A percentile compares a stretch with the other conserved stretches of the same genome.
phyloP scores from a whole-genome alignment of 2,113 vertebrate genomes.

The Lipophrys pholis region DNA sequence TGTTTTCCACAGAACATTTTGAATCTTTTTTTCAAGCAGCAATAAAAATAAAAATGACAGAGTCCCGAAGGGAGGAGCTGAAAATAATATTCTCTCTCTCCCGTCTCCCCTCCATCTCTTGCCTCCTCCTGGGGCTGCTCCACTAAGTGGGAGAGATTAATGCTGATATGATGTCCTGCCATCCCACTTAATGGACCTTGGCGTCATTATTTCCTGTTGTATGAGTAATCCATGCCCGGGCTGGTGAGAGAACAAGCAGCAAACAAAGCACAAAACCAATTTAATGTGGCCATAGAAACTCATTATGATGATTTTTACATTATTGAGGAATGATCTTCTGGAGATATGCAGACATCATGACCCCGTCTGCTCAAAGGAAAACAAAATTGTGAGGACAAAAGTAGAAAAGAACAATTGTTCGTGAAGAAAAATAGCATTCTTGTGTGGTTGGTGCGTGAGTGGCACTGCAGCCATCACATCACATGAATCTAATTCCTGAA shows the following conservation, averaged over 20 bases:
- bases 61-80: conserved; percentile 38
- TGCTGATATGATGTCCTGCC: conserved; percentile 82
- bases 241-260: conserved; percentile 63
- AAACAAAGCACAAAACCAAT: conserved; percentile 75
- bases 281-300: conserved; percentile 49
- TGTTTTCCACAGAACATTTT: not conserved
- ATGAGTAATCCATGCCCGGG: conserved; percentile 75
- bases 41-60: conserved; percentile 41
- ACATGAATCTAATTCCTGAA: conserved; percentile 45
- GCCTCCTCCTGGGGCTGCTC: conserved; percentile 64
- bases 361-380: conserved; percentile 28
- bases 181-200: conserved; percentile 82
- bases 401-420: conserved; percentile 51
- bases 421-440: conserved; percentile 13
- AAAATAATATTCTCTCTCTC: conserved; percentile 47
- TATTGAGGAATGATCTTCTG: conserved; percentile 59
- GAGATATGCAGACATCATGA: conserved; percentile 37
- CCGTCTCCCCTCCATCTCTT: conserved; percentile 27
- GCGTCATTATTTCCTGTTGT: conserved; percentile 81
- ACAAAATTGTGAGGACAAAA: conserved; percentile 22
- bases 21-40: conserved; percentile 11
- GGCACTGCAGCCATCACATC: conserved; percentile 20
- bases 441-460: conserved; percentile 29
- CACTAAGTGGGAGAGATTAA: conserved; percentile 83
- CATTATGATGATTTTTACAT: conserved; percentile 58